Evolutionary conservation across 2,888 invertebrate species (phyloP).

Genomic region (Sepiola atlantica): DNA sequence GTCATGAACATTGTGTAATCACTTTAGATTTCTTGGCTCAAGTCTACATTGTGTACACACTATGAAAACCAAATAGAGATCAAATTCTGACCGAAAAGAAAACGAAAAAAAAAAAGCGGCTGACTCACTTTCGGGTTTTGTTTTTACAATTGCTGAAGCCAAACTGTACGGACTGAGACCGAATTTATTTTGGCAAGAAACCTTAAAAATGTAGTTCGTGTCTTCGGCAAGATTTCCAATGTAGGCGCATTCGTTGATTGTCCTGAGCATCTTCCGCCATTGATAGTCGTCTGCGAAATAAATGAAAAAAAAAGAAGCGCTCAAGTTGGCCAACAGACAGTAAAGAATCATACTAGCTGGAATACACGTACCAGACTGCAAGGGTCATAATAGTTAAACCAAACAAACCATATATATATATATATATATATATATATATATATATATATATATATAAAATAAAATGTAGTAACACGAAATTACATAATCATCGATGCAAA

Average conservation of each 20-base stretch:
- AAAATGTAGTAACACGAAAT: too few species aligned
- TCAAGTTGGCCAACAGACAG: neutral
- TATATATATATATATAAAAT: too few species aligned
- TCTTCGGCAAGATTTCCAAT: constrained; percentile 85
- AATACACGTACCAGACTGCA: too few species aligned
- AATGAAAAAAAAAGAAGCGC: neutral
- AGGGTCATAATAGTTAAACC: too few species aligned
- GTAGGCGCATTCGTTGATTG: constrained; percentile 94
- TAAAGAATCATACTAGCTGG: neutral
- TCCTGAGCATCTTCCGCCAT: constrained; percentile 89
- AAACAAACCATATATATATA: too few species aligned
- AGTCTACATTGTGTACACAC: too few species aligned
- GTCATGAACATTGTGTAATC: too few species aligned
- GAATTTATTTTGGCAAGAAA: constrained; percentile 91
- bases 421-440: too few species aligned
- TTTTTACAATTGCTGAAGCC: constrained; percentile 84
- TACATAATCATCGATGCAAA: too few species aligned
- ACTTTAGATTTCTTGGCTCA: too few species aligned
- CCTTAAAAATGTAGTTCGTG: constrained; percentile 89
- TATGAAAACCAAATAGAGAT: too few species aligned
- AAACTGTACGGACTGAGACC: constrained; percentile 95
- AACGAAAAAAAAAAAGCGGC: neutral
- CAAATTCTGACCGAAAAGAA: too few species aligned
- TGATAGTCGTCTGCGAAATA: constrained; percentile 80
- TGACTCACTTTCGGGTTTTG: constrained; percentile 74